Evolutionary conservation across 2,888 invertebrate species (phyloP).

Genomic region (Cephus pulcher): DNA sequence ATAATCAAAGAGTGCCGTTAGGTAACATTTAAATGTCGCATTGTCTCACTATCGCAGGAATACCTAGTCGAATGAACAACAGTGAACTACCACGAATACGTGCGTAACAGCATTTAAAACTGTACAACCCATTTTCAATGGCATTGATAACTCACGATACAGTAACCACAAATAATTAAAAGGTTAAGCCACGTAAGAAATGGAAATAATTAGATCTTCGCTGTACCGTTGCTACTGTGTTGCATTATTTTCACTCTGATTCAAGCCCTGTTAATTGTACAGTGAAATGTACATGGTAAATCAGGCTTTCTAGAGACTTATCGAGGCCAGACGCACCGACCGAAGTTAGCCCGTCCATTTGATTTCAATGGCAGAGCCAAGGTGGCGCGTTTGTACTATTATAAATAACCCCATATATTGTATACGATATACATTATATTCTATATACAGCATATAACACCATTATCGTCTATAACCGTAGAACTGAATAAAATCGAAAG

Average conservation of each 20-base stretch:
- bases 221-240: neutral
- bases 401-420: neutral
- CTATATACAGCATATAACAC: neutral
- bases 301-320: neutral
- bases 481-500: neutral
- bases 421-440: too few relatives aligned
- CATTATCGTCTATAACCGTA: neutral
- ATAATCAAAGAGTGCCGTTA: neutral
- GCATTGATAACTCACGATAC: neutral
- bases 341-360: neutral
- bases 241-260: neutral
- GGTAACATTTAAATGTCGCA: neutral
- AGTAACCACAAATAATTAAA: neutral
- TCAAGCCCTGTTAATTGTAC: neutral
- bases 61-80: neutral
- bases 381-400: neutral
- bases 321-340: neutral
- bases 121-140: neutral
- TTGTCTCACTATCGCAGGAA: neutral
- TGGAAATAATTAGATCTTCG: neutral
- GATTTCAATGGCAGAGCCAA: neutral
- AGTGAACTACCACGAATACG: neutral
- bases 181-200: neutral
- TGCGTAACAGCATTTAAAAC: neutral
- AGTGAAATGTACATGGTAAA: neutral